phyloP scores from a whole-genome alignment of 2,797 vertebrate genomes.

The Sciurus vulgaris region DNA sequence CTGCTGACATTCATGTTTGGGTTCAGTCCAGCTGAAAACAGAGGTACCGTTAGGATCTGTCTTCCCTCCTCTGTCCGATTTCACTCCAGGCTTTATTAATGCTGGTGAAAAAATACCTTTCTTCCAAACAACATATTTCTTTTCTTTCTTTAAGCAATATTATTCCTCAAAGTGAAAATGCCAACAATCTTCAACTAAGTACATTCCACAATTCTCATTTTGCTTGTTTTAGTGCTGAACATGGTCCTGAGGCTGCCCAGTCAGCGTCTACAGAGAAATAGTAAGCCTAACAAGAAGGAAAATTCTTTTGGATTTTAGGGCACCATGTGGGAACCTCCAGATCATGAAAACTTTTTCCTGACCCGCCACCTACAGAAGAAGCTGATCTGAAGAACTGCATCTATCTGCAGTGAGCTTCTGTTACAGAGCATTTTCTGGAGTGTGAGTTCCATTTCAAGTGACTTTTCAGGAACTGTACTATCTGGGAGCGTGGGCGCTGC shows the following conservation, averaged over 20 bases:
- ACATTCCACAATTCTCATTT: not conserved
- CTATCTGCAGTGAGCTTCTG: not conserved
- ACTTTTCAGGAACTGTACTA: not conserved
- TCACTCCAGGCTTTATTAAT: not conserved
- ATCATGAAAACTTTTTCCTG: not conserved
- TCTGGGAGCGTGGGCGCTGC: not conserved
- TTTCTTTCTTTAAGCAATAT: not conserved
- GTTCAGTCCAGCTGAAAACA: constrained; percentile 94
- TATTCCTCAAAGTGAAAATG: not conserved
- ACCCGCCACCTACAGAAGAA: not conserved
- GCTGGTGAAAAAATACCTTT: not conserved
- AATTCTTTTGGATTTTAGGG: not conserved
- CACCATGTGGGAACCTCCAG: not conserved
- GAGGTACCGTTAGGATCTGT: not conserved
- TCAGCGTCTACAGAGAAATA: not conserved
- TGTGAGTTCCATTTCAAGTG: not conserved
- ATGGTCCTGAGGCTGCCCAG: not conserved
- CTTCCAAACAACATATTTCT: not conserved
- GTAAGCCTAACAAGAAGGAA: not conserved
- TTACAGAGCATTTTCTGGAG: not conserved
- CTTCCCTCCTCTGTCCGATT: not conserved
- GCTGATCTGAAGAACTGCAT: fast-evolving
- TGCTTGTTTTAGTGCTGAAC: not conserved
- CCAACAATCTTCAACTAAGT: not conserved
- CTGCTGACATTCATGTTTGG: constrained; percentile 98